Evolutionary conservation across 2,888 invertebrate genomes (phyloP).

Genomic region (Bugulina stolonifera): DNA sequence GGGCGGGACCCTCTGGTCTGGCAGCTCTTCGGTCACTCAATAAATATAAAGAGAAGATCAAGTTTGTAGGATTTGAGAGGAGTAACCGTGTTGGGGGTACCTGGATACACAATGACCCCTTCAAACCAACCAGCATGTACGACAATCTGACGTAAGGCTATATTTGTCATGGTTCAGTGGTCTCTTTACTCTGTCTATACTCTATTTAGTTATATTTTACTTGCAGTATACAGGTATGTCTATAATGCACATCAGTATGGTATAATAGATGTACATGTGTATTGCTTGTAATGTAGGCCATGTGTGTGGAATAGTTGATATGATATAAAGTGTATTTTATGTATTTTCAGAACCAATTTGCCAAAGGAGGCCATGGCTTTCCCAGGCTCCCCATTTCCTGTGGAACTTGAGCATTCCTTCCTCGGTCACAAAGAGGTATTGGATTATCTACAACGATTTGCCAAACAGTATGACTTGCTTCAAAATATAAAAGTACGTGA

Average conservation of each 20-base stretch:
- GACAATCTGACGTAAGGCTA: conserved; percentile 73
- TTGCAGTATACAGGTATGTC: no score
- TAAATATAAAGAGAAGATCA: conserved; percentile 51
- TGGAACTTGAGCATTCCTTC: conserved; percentile 57
- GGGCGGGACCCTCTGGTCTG: conserved; percentile 83
- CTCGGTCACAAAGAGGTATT: conserved; percentile 68
- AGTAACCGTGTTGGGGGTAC: conserved; percentile 74
- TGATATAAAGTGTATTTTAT: no score
- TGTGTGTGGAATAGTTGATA: no score
- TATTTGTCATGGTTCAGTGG: no score
- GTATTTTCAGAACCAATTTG: conserved; percentile 69
- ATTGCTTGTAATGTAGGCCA: no score
- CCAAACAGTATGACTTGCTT: conserved; percentile 65
- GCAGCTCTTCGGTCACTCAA: conserved; percentile 65
- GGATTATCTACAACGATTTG: conserved; percentile 67
- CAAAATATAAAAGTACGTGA: conserved; percentile 59
- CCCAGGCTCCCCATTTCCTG: conserved; percentile 74
- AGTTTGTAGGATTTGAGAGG: conserved; percentile 66
- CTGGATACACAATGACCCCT: conserved; percentile 81
- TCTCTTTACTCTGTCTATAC: no score
- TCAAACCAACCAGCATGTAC: conserved; percentile 87
- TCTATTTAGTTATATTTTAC: no score
- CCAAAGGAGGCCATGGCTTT: conserved; percentile 91
- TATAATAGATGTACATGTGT: no score
- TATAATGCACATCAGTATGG: no score